Evolutionary conservation across 1,140 invertebrate genomes (phyloP), one percentile per base, ranked within the genome.

Genomic region (Ooceraea biroi): DNA sequence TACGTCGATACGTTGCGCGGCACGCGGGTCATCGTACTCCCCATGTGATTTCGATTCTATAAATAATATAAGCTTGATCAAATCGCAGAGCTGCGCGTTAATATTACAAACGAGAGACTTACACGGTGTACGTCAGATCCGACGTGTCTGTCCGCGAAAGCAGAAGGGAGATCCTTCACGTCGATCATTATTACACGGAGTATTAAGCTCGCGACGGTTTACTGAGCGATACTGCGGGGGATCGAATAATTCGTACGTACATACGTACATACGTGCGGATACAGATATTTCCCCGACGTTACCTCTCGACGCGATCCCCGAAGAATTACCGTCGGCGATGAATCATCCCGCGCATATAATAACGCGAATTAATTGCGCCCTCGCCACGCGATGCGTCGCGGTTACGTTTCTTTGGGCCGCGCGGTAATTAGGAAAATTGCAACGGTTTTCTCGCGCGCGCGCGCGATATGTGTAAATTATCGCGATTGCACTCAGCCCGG

Each of bases 401-500:
- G n/a, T n/a, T 44, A 41, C 19, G 60, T 71, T 74, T 82, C 52
- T 48, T 80, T 63, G 36, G 41, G 55, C 30, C 58, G 48, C 50
- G 44, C 48, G 30, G 48, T 83, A 77, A 65, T 83, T 77, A 65
- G 71, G 61, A 74, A 65, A 76, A 83, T 78, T 65, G 50, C 58
- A 44, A n/a, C 66, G 2, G 41, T 61, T 61, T 60, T 69, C 12
- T 46, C 36, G 12, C 19, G 30, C 66, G 52, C 22, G 48, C 63
- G 65, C 12, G 19, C 46, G 58, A 17, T 58, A 71, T 27, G 36
- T 46, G 17, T 41, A 55, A 55, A n/a, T 89, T 89, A 85, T 89
- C 85, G 60, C 72, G 83, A 89, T 80, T 83, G 83, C 68, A 74
- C 55, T 68, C 84, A 63, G 78, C 73, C 68, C 77, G 87, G 55